Base-by-base conservation (phyloP, 2,888 invertebrate species). In the Augochlorella aurata region DNA sequence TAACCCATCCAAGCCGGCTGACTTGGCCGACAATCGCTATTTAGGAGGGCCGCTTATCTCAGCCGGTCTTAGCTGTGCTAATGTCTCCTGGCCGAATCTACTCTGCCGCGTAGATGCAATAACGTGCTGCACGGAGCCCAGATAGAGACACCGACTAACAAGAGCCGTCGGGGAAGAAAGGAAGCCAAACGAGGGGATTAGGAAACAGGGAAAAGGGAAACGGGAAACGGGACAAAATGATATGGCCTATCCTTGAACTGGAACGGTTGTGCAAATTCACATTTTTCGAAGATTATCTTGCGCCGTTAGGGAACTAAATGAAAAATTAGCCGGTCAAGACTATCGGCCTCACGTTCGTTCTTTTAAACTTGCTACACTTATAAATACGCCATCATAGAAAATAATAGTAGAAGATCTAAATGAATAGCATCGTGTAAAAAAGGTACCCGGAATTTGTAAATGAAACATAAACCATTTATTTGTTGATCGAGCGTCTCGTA, bases 1-100 rank as follows among this genome's bases (percentile, higher is more conserved):
- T 85, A 84, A 80, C 81, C 88, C 77, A 87, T 82, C 83, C 84
- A 78, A 81, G 82, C 81, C 84, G 87, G 84, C 87, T 85, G 88
- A 88, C 86, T 86, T 87, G 85, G 82, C 79, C 88, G 85, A 88
- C 88, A 88, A 88, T 88, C 82, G 86, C 88, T 86, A 88, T 88
- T 88, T 87, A 85, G 86, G 82, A 82, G 83, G 81, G 77, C 66
- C 76, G 85, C 88, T 88, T 85, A 85, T 86, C 87, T 81, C 81
- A 66, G 75, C 72, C 75, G 82, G 86, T 81, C 88, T 88, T 87
- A 86, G 83, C 76, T 77, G 65, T 70, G 78, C 78, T 88, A 86
- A 88, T 88, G 80, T 81, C 88, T 81, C 81, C 61, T 74, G 74
- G 77, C 49, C 82, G 75, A 79, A 82, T 74, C 54, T 73, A 78